Evolutionary conservation across 2,113 vertebrate species (phyloP).

Genomic region (Agapornis roseicollis): DNA sequence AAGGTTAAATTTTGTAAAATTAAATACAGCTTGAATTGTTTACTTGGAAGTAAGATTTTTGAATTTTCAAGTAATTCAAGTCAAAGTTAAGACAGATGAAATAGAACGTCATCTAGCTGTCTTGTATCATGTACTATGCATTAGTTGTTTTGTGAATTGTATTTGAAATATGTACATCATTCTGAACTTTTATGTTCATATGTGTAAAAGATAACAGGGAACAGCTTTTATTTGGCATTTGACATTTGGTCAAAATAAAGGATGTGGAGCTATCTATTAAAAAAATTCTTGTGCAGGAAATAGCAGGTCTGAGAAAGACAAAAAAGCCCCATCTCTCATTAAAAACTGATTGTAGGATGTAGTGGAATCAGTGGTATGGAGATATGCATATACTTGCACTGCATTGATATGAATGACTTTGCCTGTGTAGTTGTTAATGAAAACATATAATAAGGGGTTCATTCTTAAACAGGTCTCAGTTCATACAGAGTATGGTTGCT

Average conservation of each 20-base stretch:
- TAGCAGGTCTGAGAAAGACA: background rate
- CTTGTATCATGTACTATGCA: background rate
- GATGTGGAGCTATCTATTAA: background rate
- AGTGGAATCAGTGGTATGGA: background rate
- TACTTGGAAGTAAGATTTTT: background rate
- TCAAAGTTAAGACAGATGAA: background rate
- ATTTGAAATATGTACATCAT: background rate
- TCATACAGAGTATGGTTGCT: slow-evolving; percentile 82
- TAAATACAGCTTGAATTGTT: background rate
- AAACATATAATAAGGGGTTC: background rate
- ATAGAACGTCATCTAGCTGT: background rate
- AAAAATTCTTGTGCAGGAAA: background rate
- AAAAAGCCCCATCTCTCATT: background rate
- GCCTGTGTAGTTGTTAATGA: background rate
- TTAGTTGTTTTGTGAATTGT: background rate
- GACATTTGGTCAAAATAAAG: background rate
- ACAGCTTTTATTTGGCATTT: background rate
- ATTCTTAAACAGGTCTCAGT: slow-evolving; percentile 79
- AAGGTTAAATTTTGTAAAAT: background rate
- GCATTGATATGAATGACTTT: background rate
- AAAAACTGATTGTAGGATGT: background rate
- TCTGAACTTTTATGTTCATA: background rate
- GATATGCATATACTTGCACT: background rate
- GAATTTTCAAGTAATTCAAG: background rate
- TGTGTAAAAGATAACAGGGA: background rate